Evolutionary conservation across 2,888 invertebrate species (phyloP).

Genomic region (Nemurella pictetii): DNA sequence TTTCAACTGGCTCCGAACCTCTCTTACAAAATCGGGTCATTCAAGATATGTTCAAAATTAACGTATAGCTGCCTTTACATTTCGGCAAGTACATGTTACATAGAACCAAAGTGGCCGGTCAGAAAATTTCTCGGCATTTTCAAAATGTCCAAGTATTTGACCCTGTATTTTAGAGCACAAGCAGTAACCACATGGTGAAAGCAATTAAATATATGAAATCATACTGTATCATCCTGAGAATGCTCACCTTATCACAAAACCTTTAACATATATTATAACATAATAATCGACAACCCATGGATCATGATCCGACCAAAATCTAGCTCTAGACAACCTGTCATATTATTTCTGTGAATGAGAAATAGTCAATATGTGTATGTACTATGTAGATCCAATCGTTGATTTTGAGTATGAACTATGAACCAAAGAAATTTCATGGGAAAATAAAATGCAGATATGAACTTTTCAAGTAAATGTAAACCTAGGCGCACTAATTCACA

Average conservation of each 20-base stretch:
- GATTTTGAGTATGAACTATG: too few species aligned
- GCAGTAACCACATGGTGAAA: not conserved
- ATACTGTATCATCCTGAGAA: not conserved
- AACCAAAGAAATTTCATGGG: too few species aligned
- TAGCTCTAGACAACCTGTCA: not conserved
- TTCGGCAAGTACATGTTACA: conserved; percentile 25
- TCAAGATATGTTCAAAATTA: conserved; percentile 37
- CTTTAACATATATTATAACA: not conserved
- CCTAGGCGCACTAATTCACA: too few species aligned
- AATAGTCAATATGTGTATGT: not conserved
- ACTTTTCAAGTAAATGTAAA: too few species aligned
- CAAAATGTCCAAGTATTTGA: not conserved
- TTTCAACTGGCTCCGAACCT: not conserved
- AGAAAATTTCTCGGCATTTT: not conserved
- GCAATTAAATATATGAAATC: not conserved
- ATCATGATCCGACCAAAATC: not conserved
- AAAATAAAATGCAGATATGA: too few species aligned
- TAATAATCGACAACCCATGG: not conserved
- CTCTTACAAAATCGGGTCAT: conserved; percentile 31
- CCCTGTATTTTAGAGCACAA: not conserved
- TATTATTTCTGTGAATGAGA: too few species aligned
- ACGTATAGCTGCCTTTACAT: conserved; percentile 9
- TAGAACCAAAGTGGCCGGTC: not conserved
- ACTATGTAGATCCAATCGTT: too few species aligned
- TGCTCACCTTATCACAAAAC: not conserved